Base-by-base conservation (phyloP, 2,113 vertebrate genomes). In the Carollia perspicillata region DNA sequence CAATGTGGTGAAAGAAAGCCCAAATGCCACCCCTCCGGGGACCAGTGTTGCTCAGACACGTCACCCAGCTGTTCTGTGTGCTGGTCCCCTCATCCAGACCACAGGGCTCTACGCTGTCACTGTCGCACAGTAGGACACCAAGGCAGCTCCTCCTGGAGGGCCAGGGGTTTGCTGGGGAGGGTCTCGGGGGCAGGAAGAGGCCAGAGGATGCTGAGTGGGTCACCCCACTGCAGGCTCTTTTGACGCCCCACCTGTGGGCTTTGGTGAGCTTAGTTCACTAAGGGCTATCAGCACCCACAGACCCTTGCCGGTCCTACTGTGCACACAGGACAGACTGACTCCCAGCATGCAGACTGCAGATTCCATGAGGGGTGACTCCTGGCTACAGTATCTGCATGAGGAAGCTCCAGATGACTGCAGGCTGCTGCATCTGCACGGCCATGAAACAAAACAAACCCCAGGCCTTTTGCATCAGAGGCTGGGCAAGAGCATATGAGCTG, bases 181-280 rank as follows among this genome's bases (percentile, higher is more conserved):
- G 8, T 2, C 5, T 0, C 13, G 12, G 16, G 33, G 17, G 66
- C 4, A 13, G 35, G 33, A n/a, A 23, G 37, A 65, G 26, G 3
- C 14, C 40, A 20, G 22, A 3, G 9, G 18, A 11, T 30, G 0
- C 26, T 0, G 6, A 33, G 65, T 0, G 7, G 0, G 58, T 20
- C 44, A 0, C 4, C 18, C 66, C 26, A 5, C 10, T 4, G 0
- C 22, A 5, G 58, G 2, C 8, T 6, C 18, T 51, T 53, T 44
- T 4, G 44, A 60, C 33, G 0, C 33, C 42, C 9, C 3, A 7
- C 30, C 35, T 68, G 40, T 17, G 35, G 40, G 69, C 44, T 71
- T 68, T 30, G 0, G 10, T 17, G 4, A 28, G n/a, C 65, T 47
- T 8, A 51, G n/a, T 14, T 37, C 9, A 12, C 2, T 3, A 3